phyloP scores from a whole-genome alignment of 2,888 invertebrate species.

The Pristionchus entomophagus region DNA sequence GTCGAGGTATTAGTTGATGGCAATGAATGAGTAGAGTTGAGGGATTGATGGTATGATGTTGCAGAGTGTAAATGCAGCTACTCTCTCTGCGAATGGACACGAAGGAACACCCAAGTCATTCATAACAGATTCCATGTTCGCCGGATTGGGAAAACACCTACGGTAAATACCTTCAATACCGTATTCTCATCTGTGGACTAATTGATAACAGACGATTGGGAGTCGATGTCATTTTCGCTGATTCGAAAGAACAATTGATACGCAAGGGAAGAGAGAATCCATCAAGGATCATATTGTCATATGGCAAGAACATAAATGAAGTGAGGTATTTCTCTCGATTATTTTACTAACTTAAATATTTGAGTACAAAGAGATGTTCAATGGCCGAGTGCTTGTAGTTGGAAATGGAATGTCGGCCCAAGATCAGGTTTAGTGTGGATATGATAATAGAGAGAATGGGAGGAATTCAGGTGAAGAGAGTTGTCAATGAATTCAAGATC shows the following conservation, averaged over 20 bases:
- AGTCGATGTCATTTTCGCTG: conserved; percentile 27
- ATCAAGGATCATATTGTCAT: conserved; percentile 9
- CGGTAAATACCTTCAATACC: neutral
- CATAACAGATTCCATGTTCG: conserved; percentile 24
- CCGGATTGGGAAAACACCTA: conserved; percentile 44
- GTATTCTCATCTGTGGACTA: no score
- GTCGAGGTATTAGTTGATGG: conserved; percentile 40
- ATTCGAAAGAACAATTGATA: conserved; percentile 5
- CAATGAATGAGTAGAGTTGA: no score
- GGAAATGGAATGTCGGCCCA: neutral
- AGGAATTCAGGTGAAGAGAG: neutral
- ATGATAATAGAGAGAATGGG: no score
- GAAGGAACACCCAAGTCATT: neutral
- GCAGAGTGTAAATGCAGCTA: conserved; percentile 16
- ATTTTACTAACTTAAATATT: neutral
- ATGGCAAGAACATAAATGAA: conserved; percentile 9
- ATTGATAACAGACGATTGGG: neutral
- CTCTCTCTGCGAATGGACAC: neutral
- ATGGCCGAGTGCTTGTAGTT: neutral
- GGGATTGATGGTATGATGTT: neutral
- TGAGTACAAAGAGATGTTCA: neutral
- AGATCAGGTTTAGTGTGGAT: conserved; percentile 1
- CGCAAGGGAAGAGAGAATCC: neutral
- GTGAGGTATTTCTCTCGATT: neutral
- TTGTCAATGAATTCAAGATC: conserved; percentile 24